phyloP scores from a whole-genome alignment of 2,797 vertebrate genomes.

The Chanos chanos region DNA sequence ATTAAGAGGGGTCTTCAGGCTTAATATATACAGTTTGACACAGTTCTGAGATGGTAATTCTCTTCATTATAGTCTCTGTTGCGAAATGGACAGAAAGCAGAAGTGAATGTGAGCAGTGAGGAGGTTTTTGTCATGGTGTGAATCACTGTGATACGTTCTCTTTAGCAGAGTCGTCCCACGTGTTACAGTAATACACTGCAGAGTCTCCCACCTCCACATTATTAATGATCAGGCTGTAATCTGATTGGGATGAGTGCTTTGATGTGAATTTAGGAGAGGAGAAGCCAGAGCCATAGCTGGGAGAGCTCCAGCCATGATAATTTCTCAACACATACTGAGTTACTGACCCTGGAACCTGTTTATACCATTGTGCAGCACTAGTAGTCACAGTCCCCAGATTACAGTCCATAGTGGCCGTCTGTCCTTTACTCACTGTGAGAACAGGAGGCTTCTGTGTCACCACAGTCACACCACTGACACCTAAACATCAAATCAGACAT shows the following conservation, averaged over 20 bases:
- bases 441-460: too few species aligned
- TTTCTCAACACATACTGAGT: neutral
- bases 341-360: constrained; percentile 23
- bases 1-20: too few species aligned
- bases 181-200: constrained; percentile 30
- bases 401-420: too few species aligned
- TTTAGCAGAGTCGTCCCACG: neutral
- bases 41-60: too few species aligned
- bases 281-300: constrained; percentile 43
- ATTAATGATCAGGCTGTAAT: constrained; percentile 45
- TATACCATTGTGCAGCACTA: too few species aligned
- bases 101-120: constrained; percentile 34
- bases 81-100: constrained; percentile 28
- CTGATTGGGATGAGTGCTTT: constrained; percentile 24
- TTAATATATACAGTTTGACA: too few species aligned
- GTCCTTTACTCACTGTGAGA: too few species aligned
- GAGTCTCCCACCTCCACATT: constrained; percentile 44
- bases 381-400: too few species aligned
- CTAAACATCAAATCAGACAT: too few species aligned
- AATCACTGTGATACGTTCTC: constrained; percentile 37
- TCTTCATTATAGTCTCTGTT: too few species aligned
- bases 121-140: constrained; percentile 51
- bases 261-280: constrained; percentile 48
- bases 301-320: too few species aligned
- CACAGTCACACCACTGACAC: too few species aligned